A percentile compares a stretch with the other conserved stretches of the same genome.
phyloP scores from a whole-genome alignment of 2,797 vertebrate genomes.

The Coregonus suidteri region DNA sequence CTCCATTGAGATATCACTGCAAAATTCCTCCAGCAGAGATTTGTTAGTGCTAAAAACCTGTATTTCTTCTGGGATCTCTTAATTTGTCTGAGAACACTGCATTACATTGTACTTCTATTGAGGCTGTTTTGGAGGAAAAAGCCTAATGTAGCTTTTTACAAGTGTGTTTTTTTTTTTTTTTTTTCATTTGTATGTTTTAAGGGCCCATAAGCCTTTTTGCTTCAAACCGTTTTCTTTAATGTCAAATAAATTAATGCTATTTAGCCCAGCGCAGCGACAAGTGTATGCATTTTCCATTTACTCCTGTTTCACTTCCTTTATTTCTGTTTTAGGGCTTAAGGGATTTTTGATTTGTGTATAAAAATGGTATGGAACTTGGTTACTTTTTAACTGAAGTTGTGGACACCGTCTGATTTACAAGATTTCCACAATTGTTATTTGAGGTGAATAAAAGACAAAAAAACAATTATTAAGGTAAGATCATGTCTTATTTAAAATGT shows the following conservation, averaged over 20 bases:
- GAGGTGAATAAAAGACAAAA: no score
- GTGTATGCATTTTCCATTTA: neutral
- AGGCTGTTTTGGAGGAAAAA: slow-evolving; percentile 12
- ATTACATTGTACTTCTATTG: slow-evolving; percentile 25
- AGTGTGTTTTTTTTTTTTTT: no score
- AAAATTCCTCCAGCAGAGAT: slow-evolving; percentile 8
- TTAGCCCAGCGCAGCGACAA: neutral
- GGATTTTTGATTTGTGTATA: neutral
- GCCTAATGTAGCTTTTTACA: slow-evolving; percentile 32
- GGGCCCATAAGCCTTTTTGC: neutral
- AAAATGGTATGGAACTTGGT: no score
- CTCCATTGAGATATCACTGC: neutral
- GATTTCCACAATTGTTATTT: neutral
- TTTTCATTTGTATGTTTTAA: no score
- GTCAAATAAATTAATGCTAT: neutral
- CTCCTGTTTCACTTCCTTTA: neutral
- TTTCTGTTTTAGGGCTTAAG: neutral
- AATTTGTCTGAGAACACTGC: slow-evolving; percentile 8
- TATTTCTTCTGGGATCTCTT: slow-evolving; percentile 21
- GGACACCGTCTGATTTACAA: neutral
- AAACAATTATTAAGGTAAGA: no score
- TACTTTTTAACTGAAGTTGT: no score
- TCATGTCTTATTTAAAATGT: no score
- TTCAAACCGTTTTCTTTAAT: slow-evolving; percentile 8
- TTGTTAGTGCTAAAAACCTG: slow-evolving; percentile 31